These are phyloP conservation scores for Mobula birostris DNA, from an alignment of 2,113 vertebrate genomes.

Conservation along the genomic window DNA sequence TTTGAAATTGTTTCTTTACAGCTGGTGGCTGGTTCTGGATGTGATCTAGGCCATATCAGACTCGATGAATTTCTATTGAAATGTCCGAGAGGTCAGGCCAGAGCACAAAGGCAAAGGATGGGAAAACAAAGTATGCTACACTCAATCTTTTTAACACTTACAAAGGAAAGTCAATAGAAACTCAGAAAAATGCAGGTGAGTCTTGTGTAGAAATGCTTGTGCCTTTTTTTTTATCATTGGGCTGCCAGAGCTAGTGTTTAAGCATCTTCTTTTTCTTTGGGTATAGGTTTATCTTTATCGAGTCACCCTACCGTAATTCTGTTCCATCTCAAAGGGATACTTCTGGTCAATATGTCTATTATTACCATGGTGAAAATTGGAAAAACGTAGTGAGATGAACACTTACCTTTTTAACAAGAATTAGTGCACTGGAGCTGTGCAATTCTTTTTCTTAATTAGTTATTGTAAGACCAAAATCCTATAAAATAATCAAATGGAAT, in stretches of 20 bases:
- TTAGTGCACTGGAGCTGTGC: neutral
- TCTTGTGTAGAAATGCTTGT: neutral
- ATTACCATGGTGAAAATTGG: neutral
- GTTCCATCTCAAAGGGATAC: neutral
- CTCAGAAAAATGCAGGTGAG: slow-evolving; percentile 96
- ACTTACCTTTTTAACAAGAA: neutral
- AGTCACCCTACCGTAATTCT: neutral
- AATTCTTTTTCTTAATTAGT: neutral
- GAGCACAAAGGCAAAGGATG: slow-evolving; percentile 99
- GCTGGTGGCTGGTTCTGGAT: slow-evolving; percentile 73
- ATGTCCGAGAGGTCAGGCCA: slow-evolving; percentile 99
- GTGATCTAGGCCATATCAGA: slow-evolving; percentile 79
- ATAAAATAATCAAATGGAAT: neutral
- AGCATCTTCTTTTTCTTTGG: neutral
- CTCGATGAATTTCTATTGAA: slow-evolving; percentile 98
- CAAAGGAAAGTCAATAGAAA: slow-evolving; percentile 97
- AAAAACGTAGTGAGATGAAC: neutral
- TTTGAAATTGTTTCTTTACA: neutral
- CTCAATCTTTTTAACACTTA: slow-evolving; percentile 99
- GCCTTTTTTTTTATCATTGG: neutral
- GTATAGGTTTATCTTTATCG: neutral
- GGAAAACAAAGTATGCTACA: slow-evolving; percentile 98
- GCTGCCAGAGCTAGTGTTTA: too few species aligned
- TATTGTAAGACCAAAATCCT: neutral
- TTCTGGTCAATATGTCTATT: neutral